Evolutionary conservation across 2,888 invertebrate species (phyloP).

Genomic region (Aleiodes leptofemur): DNA sequence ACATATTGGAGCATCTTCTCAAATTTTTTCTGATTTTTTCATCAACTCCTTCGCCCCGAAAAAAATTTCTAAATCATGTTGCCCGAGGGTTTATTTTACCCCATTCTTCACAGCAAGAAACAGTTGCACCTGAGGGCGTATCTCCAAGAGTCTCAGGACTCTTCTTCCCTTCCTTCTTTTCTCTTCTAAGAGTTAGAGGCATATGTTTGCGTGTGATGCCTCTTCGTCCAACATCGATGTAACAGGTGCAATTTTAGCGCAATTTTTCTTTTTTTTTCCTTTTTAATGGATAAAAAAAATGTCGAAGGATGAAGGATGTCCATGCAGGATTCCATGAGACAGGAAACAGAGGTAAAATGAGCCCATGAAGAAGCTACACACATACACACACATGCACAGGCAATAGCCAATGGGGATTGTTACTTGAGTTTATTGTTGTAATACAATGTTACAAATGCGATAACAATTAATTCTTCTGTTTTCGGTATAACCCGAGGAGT

Average conservation of each 20-base stretch:
- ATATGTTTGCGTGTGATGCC: conserved; percentile 26
- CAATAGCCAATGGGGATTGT: not conserved
- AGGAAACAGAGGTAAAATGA: conserved; percentile 25
- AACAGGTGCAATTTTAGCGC: conserved; percentile 19
- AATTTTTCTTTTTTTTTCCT: not conserved
- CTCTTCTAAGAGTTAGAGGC: not conserved
- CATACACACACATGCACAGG: not conserved
- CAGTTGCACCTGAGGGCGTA: conserved; percentile 5
- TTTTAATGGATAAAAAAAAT: not conserved
- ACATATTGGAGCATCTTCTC: too few species aligned
- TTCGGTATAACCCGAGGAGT: not conserved
- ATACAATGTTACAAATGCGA: conserved; percentile 3
- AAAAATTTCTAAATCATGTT: too few species aligned
- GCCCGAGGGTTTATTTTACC: too few species aligned
- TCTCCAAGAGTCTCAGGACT: not conserved
- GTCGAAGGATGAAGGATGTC: conserved; percentile 17
- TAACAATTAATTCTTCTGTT: conserved; percentile 33
- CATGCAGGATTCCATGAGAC: conserved; percentile 3
- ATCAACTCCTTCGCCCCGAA: too few species aligned
- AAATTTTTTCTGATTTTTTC: too few species aligned
- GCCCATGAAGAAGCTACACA: not conserved
- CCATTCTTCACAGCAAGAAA: not conserved
- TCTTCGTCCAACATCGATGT: conserved; percentile 7
- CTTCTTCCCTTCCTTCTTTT: not conserved
- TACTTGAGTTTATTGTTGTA: conserved; percentile 9